Evolutionary conservation across 2,888 invertebrate species (phyloP), one percentile per base, ranked within the genome.

Genomic region (Caenorhabditis afra): DNA sequence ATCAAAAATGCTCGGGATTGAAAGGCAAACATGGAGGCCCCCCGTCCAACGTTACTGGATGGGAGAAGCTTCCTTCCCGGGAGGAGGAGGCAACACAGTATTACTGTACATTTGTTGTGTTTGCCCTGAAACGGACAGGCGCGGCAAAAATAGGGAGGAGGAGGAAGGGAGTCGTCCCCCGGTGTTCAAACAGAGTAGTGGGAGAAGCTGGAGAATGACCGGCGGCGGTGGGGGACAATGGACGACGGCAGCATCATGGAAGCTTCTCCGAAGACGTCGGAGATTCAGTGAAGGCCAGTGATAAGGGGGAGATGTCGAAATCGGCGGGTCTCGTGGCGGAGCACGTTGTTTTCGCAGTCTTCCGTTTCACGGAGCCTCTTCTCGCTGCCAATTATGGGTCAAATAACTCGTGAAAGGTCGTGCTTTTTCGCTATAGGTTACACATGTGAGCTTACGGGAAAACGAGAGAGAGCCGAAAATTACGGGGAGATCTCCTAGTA

Each of bases 131-230:
- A 55, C 37, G 55, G 55, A 55, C 37, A 55, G 55, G 55, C 55
- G 55, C 55, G 55, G 57, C 57, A 57, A 57, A 57, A 57, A 57
- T 57, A 57, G 57, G 23, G 50, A 50, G 52, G 16, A n/a, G 29
- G 49, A 49, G 49, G 49, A 20, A 22, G 49, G 10, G 55, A 39
- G 29, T 29, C 29, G 29, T 16, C 18, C 37, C 16, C 57, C 41
- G 57, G 57, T 57, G 57, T 57, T 57, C 57, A 57, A 57, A 57
- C 41, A 57, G 20, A 57, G 22, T 41, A 29, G 52, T 12, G 23
- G 29, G 23, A 23, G 29, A 52, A 49, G 49, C 29, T 29, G 49
- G 23, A 52, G 52, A 52, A 29, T 52, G 52, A 52, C 52, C 52
- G 12, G 22, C 47, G 39, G 41, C 41, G 18, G 22, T 4, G 20